These are phyloP conservation scores for Sylvicola fuscatus DNA, from an alignment of 2,888 invertebrate genomes.

Conservation along the genomic window DNA sequence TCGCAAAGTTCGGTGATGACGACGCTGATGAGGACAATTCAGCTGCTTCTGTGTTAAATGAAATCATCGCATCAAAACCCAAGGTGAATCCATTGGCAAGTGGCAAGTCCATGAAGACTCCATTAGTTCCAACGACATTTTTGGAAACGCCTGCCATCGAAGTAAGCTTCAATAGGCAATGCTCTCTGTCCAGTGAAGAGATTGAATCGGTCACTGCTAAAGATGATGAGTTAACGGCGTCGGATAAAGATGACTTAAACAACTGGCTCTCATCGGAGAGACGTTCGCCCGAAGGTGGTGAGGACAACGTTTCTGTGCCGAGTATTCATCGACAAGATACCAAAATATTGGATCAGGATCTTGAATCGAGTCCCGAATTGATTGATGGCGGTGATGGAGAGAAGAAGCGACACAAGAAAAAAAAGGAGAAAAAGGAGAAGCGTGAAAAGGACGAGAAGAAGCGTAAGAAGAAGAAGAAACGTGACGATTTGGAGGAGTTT, in stretches of 20 bases:
- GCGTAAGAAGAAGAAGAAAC: conserved; percentile 5
- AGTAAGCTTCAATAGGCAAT: conserved; percentile 5
- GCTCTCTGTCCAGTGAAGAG: conserved; percentile 10
- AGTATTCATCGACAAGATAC: conserved; percentile 1
- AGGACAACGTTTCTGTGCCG: conserved; percentile 23
- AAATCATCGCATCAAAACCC: background rate
- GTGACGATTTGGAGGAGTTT: background rate
- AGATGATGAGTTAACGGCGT: conserved; percentile 19
- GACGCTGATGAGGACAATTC: conserved; percentile 13
- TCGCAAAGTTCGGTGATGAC: conserved; percentile 70
- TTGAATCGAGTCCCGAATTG: no score
- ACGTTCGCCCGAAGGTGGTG: conserved; percentile 53
- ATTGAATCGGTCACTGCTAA: conserved; percentile 15
- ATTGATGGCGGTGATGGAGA: conserved; percentile 26
- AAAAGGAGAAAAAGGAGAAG: conserved; percentile 16
- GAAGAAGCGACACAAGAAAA: conserved; percentile 16
- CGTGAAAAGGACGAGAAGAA: conserved; percentile 33
- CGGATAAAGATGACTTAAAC: conserved; percentile 28
- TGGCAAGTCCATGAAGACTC: conserved; percentile 1
- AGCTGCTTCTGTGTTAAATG: conserved; percentile 1
- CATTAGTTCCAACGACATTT: no score
- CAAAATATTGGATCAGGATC: no score
- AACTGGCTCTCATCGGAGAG: conserved; percentile 47
- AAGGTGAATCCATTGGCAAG: conserved; percentile 9
- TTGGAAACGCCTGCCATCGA: background rate